Evolutionary conservation across 2,888 invertebrate genomes (phyloP).

Genomic region (Rhaphigaster nebulosa): DNA sequence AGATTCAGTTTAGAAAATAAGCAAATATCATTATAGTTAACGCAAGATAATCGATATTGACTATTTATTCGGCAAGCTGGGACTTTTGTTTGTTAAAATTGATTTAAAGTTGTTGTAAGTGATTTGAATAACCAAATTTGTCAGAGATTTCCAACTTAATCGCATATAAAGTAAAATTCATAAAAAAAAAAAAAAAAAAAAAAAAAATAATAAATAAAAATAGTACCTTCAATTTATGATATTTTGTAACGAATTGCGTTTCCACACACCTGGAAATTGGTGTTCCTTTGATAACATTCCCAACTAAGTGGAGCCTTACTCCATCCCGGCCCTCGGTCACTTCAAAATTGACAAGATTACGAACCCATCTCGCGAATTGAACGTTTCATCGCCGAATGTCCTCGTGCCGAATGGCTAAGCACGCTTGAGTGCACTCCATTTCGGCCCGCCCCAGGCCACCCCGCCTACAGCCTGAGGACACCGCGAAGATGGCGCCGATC

Average conservation of each 20-base stretch:
- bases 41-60: no score
- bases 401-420: neutral
- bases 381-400: neutral
- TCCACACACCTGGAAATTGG: neutral
- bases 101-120: no score
- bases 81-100: no score
- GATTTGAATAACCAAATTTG: no score
- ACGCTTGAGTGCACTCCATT: conserved; percentile 20
- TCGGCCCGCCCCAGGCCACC: neutral
- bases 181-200: no score
- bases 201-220: no score
- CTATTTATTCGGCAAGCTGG: no score
- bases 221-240: neutral
- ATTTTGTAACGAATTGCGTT: neutral
- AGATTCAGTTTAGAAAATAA: no score
- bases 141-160: no score
- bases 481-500: conserved; percentile 35
- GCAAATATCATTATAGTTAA: no score
- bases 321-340: neutral
- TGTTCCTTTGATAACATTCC: neutral
- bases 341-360: conserved; percentile 17
- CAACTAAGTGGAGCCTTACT: neutral
- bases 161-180: no score
- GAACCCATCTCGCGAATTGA: conserved; percentile 1
- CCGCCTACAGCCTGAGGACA: neutral